These are phyloP conservation scores for Atlantisia rogersi DNA, from an alignment of 2,113 vertebrate genomes.

Conservation along the genomic window DNA sequence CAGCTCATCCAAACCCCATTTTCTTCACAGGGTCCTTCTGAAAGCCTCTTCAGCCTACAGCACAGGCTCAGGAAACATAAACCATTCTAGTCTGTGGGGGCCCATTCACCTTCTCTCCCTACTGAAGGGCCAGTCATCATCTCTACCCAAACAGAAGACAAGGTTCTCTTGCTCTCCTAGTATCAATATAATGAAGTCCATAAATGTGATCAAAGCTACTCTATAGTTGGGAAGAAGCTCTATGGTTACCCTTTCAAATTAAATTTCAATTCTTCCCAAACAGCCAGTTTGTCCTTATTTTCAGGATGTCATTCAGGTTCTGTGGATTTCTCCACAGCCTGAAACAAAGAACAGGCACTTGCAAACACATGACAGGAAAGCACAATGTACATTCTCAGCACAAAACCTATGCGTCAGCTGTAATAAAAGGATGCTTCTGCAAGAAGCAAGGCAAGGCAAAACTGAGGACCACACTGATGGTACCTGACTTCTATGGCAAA, in stretches of 20 bases:
- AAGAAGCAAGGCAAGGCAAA: background rate
- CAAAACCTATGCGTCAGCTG: background rate
- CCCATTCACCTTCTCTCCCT: background rate
- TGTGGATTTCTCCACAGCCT: background rate
- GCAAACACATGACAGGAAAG: background rate
- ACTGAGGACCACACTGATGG: fast-evolving
- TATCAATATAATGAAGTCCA: background rate
- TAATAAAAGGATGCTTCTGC: background rate
- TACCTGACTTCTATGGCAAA: background rate
- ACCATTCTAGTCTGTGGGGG: fast-evolving
- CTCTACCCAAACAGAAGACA: background rate
- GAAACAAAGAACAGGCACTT: background rate
- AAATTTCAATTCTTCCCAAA: background rate
- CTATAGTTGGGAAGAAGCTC: background rate
- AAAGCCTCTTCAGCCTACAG: background rate
- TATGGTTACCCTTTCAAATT: background rate
- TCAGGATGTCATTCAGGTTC: background rate
- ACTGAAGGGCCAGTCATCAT: background rate
- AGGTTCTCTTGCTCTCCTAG: background rate
- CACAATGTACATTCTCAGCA: background rate
- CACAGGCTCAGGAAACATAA: background rate
- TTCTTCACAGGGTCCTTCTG: background rate
- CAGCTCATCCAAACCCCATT: background rate
- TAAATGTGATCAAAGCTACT: background rate
- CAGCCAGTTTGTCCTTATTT: background rate